phyloP scores from a whole-genome alignment of 1,140 invertebrate species.

The Procambarus clarkii region DNA sequence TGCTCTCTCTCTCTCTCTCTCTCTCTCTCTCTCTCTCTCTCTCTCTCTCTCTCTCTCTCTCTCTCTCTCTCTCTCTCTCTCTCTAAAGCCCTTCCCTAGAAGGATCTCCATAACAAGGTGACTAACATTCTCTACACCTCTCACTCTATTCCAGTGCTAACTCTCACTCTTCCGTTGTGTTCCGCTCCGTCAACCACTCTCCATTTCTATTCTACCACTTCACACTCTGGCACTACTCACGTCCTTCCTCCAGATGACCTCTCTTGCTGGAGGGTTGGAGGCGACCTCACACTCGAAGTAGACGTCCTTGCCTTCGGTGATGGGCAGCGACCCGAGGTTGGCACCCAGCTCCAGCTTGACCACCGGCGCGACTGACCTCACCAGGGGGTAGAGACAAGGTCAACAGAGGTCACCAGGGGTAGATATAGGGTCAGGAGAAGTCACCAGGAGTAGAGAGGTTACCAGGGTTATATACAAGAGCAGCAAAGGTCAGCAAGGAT shows the following conservation, averaged over 20 bases:
- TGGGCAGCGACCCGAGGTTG: constrained; percentile 18
- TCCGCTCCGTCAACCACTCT: neutral
- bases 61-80: no score
- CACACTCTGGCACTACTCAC: constrained; percentile 79
- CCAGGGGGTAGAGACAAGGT: neutral
- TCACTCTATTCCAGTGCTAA: neutral
- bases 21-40: constrained; percentile 19
- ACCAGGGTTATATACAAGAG: no score
- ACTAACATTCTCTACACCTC: neutral
- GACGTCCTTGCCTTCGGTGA: constrained; percentile 90
- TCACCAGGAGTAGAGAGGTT: no score
- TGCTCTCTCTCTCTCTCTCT: neutral
- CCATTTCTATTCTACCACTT: neutral
- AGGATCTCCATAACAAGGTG: no score
- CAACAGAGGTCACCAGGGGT: neutral
- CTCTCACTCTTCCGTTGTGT: no score
- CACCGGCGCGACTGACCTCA: constrained; percentile 20
- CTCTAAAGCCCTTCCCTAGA: no score
- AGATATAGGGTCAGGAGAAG: neutral
- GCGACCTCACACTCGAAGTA: constrained; percentile 90
- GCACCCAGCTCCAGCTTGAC: constrained; percentile 8
- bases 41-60: no score
- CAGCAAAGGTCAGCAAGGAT: no score
- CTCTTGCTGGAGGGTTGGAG: constrained; percentile 83
- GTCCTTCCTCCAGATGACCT: constrained; percentile 88